Evolutionary conservation across 2,888 invertebrate species (phyloP), one percentile per base, ranked within the genome.

Genomic region (Nymphalis urticae): DNA sequence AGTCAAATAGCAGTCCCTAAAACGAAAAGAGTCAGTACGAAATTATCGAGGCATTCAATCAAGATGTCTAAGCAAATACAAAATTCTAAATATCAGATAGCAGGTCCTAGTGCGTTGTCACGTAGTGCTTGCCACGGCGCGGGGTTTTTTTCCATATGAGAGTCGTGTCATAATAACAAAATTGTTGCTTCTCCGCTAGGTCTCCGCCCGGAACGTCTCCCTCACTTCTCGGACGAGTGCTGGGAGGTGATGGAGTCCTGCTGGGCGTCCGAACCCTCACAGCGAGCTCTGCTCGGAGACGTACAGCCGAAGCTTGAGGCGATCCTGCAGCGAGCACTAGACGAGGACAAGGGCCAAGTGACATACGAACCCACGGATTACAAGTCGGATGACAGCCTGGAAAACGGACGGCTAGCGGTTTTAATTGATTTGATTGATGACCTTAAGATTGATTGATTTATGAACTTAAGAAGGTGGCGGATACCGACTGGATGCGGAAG

Each of bases 171-270:
- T n/a, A n/a, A n/a, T 42, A 42, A 42, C 13, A 10, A 42, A 42
- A 42, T 42, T 2, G 10, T 13, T 42, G 10, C 1, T 42, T 42
- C 13, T 42, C 13, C 24, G 5, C 16, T 16, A 97, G 97, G 97
- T 64, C 94, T 96, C 13, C 93, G 97, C 8, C 97, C 97, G 3
- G 97, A 97, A 83, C 94, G 96, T 64, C 88, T 97, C 19, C 90
- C 95, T 0, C 92, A 94, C 73, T 97, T 97, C 88, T 94, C 95
- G 60, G 95, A 95, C 69, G 95, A 95, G 32, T 97, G 97, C 81
- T 97, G 97, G 97, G 91, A 93, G 60, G 88, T 97, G 50, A 97
- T 97, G 97, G 94, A 95, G 81, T 94, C 95, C 50, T 97, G 97
- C 81, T 97, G 97, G 97, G 94, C 95, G 47, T 94, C 95, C 0